These are phyloP conservation scores for Cynodonichthys magdalenae DNA, from an alignment of 2,797 vertebrate species.

Conservation along the genomic window DNA sequence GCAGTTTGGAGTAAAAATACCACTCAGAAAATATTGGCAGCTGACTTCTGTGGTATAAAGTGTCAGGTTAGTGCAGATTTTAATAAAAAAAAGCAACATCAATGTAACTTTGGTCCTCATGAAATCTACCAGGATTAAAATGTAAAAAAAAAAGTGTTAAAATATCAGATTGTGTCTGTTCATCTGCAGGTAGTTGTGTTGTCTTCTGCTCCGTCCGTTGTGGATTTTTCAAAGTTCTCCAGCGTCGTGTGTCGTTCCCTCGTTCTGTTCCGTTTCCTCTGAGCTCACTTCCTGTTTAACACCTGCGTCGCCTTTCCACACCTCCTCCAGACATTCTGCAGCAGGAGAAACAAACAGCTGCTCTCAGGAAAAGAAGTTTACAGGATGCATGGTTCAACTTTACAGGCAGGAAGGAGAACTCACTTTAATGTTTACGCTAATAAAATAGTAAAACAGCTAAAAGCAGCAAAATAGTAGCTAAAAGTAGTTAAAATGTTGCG, in stretches of 20 bases:
- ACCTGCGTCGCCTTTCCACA: constrained; percentile 82
- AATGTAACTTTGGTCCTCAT: background rate
- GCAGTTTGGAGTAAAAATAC: background rate
- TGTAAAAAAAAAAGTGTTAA: background rate
- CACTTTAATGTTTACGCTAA: too few relatives aligned
- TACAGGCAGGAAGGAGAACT: too few relatives aligned
- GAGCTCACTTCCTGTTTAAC: constrained; percentile 10
- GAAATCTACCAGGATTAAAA: background rate
- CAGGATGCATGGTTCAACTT: too few relatives aligned
- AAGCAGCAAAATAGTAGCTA: too few relatives aligned
- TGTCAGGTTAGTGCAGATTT: background rate
- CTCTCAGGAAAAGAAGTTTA: too few relatives aligned
- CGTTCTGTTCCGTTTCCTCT: constrained; percentile 28
- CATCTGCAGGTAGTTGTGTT: constrained; percentile 20
- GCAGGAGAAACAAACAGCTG: background rate
- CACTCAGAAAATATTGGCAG: too few relatives aligned
- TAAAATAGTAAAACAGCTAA: background rate
- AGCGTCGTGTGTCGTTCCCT: constrained; percentile 54
- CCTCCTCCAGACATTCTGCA: constrained; percentile 86
- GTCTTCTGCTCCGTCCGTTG: constrained; percentile 1
- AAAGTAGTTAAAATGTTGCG: too few relatives aligned
- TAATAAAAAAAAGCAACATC: background rate
- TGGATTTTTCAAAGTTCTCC: constrained; percentile 72
- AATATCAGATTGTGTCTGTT: background rate
- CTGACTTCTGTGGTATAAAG: background rate